Percentiles rank a stretch among this genome's conserved stretches.
These are phyloP conservation scores for Epizoanthus rinbou DNA, from an alignment of 92 coral and sea anemone species.

Conservation along the genomic window DNA sequence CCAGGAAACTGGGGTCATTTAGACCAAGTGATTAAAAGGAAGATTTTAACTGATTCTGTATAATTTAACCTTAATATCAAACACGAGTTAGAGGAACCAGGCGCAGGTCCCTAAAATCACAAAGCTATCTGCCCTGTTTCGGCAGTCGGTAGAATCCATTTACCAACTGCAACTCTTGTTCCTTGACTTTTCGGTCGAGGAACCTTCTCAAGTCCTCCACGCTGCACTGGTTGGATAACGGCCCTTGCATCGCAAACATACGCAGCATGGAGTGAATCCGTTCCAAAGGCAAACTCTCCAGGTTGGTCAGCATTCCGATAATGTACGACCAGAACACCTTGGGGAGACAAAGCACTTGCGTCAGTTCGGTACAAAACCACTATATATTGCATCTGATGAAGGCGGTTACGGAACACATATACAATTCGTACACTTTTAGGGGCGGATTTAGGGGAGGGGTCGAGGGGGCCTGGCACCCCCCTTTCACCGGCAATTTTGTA, in stretches of 20 bases:
- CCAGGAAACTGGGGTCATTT: no score
- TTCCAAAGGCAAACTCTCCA: constrained; percentile 95
- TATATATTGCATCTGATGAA: neutral
- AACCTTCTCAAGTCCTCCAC: constrained; percentile 92
- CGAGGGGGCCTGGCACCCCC: no score
- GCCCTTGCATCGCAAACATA: constrained; percentile 98
- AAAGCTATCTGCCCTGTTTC: constrained; percentile 73
- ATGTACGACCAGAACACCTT: constrained; percentile 99
- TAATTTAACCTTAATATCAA: neutral
- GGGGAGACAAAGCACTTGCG: neutral
- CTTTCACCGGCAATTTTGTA: no score
- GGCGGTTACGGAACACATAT: neutral
- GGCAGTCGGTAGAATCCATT: constrained; percentile 96
- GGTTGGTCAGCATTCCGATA: constrained; percentile 98
- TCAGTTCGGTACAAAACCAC: no score
- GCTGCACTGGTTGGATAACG: constrained; percentile 91
- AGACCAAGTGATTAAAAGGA: no score
- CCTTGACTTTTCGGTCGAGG: constrained; percentile 94
- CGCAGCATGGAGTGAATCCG: constrained; percentile 98
- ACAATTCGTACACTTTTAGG: neutral
- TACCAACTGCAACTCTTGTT: constrained; percentile 90
- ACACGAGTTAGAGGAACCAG: neutral
- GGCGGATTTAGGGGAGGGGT: no score
- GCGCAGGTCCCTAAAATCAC: neutral
- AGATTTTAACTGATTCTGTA: neutral